Percentiles rank a stretch among this genome's conserved stretches.
Evolutionary conservation across 2,797 vertebrate species (phyloP).

Genomic region (Catostomus latipinnis): DNA sequence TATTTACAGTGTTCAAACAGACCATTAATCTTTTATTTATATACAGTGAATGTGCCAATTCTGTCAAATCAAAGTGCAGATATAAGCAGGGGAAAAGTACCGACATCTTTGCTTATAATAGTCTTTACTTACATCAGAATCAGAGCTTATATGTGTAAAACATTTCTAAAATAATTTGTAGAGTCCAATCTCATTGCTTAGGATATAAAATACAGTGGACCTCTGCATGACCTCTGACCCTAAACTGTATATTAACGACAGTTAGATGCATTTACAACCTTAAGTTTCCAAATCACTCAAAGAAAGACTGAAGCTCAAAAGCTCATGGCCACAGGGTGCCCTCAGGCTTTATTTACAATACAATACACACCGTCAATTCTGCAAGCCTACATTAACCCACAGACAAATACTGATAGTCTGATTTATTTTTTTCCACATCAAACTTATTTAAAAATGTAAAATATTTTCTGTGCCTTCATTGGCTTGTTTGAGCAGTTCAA

Average conservation of each 20-base stretch:
- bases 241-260: not conserved
- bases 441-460: no score
- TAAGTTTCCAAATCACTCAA: no score
- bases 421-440: no score
- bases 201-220: not conserved
- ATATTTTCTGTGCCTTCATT: no score
- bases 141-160: not conserved
- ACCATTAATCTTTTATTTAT: no score
- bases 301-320: not conserved
- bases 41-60: no score
- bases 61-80: not conserved
- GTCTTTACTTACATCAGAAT: not conserved
- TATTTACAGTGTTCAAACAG: not conserved
- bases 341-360: no score
- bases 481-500: no score
- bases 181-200: not conserved
- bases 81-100: not conserved
- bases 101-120: not conserved
- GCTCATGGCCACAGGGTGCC: no score
- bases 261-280: not conserved
- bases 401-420: no score
- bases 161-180: conserved; percentile 2
- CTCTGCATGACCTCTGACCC: conserved; percentile 18
- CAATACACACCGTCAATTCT: no score
- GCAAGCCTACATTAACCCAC: no score